These are phyloP conservation scores for Dasyprocta punctata DNA, from an alignment of 2,113 vertebrate species.

Conservation along the genomic window DNA sequence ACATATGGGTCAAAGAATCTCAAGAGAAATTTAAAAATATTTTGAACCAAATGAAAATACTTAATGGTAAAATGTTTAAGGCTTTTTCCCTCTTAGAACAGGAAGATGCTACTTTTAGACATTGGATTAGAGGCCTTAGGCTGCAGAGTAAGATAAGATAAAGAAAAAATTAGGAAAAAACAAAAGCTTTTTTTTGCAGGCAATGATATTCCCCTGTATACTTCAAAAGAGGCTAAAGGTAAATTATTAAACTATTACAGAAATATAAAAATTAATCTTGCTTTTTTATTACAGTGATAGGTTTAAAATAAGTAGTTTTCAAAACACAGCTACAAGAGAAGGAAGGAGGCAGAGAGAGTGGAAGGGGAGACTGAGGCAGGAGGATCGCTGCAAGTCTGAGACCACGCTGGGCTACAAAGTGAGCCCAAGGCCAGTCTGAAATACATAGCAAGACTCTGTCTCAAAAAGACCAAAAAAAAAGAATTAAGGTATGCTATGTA, in stretches of 20 bases:
- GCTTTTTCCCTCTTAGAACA: slow-evolving; percentile 14
- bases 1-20: not conserved
- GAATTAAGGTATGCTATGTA: not conserved
- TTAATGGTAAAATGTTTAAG: slow-evolving; percentile 12
- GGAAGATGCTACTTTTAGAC: not conserved
- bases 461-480: too few relatives aligned
- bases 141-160: slow-evolving; percentile 12
- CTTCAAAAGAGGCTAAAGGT: not conserved
- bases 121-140: not conserved
- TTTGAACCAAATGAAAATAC: slow-evolving; percentile 24
- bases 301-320: not conserved
- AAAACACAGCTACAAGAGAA: not conserved
- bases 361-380: not conserved
- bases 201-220: not conserved
- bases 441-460: too few relatives aligned
- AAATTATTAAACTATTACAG: not conserved
- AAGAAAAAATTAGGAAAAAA: not conserved
- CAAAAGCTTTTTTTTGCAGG: slow-evolving; percentile 13
- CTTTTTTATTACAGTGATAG: not conserved
- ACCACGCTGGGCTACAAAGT: too few relatives aligned
- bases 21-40: slow-evolving; percentile 26
- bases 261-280: not conserved
- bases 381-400: too few relatives aligned
- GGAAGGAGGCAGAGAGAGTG: not conserved
- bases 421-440: too few relatives aligned